phyloP scores from a whole-genome alignment of 2,888 invertebrate species.

The Tetragnatha montana region DNA sequence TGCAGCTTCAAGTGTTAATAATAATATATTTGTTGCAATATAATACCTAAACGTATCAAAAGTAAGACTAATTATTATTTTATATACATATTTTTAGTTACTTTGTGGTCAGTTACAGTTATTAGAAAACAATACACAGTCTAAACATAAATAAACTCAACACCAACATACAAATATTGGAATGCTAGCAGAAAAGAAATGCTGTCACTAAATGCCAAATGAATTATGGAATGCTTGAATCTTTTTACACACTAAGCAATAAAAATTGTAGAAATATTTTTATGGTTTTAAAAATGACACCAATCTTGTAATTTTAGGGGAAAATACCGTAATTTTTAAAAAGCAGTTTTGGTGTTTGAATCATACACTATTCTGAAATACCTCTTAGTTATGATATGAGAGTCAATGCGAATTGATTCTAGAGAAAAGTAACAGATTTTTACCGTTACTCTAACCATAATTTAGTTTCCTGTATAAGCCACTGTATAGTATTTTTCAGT shows the following conservation, averaged over 20 bases:
- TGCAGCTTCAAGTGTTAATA: neutral
- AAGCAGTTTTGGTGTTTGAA: neutral
- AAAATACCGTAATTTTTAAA: neutral
- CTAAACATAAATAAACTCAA: neutral
- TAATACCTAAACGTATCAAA: neutral
- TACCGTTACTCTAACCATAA: neutral
- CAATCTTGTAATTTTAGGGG: neutral
- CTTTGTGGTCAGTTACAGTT: neutral
- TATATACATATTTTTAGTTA: neutral
- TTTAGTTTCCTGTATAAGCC: constrained; percentile 7
- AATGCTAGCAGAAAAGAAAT: neutral
- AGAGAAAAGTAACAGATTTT: neutral
- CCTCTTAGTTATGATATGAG: constrained; percentile 13
- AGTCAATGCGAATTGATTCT: neutral
- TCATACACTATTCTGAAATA: neutral
- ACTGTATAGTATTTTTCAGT: constrained; percentile 17
- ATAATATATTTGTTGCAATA: neutral
- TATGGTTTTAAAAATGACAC: too few species aligned
- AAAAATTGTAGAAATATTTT: neutral
- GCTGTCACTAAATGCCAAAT: neutral
- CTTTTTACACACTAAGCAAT: neutral
- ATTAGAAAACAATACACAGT: neutral
- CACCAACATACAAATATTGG: neutral
- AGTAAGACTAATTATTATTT: neutral
- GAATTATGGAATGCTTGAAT: neutral